Conservation (phyloP, 2,888 invertebrate genomes). For the Entomobrya multifasciata region DNA sequence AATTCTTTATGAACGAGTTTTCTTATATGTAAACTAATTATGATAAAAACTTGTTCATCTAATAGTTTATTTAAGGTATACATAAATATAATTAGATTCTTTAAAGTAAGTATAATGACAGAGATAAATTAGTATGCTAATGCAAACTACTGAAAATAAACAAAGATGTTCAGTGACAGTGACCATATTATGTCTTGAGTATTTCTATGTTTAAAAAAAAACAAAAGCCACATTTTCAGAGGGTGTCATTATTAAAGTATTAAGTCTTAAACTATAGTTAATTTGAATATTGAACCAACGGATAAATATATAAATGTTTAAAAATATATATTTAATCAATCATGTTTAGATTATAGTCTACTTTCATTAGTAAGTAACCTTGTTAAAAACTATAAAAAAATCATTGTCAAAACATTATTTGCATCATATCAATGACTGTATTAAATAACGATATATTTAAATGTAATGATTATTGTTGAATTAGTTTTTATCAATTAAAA, state of each 20-base stretch:
- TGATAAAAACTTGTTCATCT: no score
- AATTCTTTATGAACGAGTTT: neutral
- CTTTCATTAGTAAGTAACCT: neutral
- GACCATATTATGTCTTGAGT: slow-evolving; percentile 16
- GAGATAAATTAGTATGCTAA: neutral
- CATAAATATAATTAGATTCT: neutral
- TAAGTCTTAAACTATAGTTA: no score
- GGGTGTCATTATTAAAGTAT: neutral
- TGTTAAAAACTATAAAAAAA: neutral
- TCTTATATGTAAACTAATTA: neutral
- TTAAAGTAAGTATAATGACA: neutral
- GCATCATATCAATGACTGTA: slow-evolving; percentile 59
- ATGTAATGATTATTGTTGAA: no score
- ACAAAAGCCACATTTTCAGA: neutral
- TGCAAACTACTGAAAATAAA: neutral
- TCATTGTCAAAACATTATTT: slow-evolving; percentile 10
- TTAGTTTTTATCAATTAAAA: no score
- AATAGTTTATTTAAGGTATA: no score
- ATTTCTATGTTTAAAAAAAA: neutral
- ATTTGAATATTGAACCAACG: no score
- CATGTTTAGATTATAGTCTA: no score
- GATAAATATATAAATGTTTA: no score
- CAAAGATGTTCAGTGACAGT: slow-evolving; percentile 4
- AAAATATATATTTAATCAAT: no score
- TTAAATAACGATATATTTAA: neutral